phyloP scores from a whole-genome alignment of 2,797 vertebrate species.

The Chelidonichthys spinosus region DNA sequence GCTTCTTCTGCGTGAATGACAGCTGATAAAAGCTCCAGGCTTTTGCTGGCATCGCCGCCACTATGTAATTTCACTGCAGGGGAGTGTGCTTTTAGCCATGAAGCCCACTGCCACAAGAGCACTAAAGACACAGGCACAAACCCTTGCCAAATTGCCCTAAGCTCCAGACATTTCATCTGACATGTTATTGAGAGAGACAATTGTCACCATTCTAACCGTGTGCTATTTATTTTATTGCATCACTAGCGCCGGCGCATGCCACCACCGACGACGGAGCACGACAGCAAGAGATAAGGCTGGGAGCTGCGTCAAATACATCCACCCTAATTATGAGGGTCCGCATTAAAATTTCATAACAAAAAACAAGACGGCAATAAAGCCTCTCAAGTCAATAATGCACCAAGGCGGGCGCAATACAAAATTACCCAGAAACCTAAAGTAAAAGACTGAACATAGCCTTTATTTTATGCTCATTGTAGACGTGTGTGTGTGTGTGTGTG shows the following conservation, averaged over 20 bases:
- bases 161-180: conserved; percentile 73
- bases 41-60: conserved; percentile 72
- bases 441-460: conserved; percentile 57
- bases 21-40: conserved; percentile 80
- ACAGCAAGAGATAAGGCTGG: conserved; percentile 43
- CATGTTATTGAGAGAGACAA: conserved; percentile 77
- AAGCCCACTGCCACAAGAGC: conserved; percentile 73
- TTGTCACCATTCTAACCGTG: conserved; percentile 58
- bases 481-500: conserved; percentile 21
- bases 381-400: conserved; percentile 72
- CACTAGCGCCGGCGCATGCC: conserved; percentile 45
- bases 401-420: conserved; percentile 53
- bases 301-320: conserved; percentile 64
- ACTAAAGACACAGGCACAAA: conserved; percentile 73
- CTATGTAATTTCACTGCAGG: conserved; percentile 81
- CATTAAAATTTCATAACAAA: conserved; percentile 85
- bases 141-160: conserved; percentile 73
- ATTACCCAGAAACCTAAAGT: conserved; percentile 59
- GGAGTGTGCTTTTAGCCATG: conserved; percentile 80
- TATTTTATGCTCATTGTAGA: conserved; percentile 55
- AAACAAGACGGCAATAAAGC: conserved; percentile 75
- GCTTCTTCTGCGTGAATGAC: conserved; percentile 78
- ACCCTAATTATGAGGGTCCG: conserved; percentile 82
- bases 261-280: conserved; percentile 34
- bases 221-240: conserved; percentile 68